Percentiles rank a stretch among this genome's conserved stretches.
phyloP scores from a whole-genome alignment of 1,140 invertebrate genomes.

The Ectropis grisescens region DNA sequence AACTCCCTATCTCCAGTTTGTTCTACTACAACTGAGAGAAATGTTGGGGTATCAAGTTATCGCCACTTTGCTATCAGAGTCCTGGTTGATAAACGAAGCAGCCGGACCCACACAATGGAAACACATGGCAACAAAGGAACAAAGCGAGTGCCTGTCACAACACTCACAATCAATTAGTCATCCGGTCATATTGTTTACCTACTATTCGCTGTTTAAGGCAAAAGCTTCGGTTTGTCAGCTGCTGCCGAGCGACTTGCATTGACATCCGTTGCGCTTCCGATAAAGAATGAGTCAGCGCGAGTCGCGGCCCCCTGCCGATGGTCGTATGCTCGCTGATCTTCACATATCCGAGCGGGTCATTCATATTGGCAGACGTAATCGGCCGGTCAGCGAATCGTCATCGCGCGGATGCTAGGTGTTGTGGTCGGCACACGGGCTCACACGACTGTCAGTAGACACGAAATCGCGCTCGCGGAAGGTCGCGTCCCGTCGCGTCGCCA shows the following conservation, averaged over 20 bases:
- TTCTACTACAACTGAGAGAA: too few species aligned
- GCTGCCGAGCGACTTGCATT: slow-evolving; percentile 32
- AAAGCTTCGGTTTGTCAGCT: slow-evolving; percentile 44
- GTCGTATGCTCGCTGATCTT: slow-evolving; percentile 18
- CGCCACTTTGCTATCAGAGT: slow-evolving; percentile 14
- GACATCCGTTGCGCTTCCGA: slow-evolving; percentile 51
- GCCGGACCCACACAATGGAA: slow-evolving; percentile 8
- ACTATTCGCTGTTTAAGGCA: slow-evolving; percentile 39
- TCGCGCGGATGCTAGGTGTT: slow-evolving; percentile 21
- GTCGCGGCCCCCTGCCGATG: slow-evolving; percentile 3
- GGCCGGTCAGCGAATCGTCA: slow-evolving; percentile 31
- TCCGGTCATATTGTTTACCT: slow-evolving; percentile 28
- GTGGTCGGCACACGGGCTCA: slow-evolving; percentile 13
- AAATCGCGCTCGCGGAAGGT: slow-evolving; percentile 26
- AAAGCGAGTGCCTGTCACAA: slow-evolving; percentile 44
- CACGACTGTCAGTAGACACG: slow-evolving; percentile 21
- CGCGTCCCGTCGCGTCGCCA: slow-evolving; percentile 10
- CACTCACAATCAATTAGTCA: slow-evolving; percentile 54
- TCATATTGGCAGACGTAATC: slow-evolving; percentile 14
- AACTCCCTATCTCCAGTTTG: too few species aligned
- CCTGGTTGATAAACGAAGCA: slow-evolving; percentile 4
- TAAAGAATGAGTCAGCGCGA: slow-evolving; percentile 47
- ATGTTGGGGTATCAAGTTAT: too few species aligned
- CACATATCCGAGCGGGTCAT: slow-evolving; percentile 21
- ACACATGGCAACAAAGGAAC: slow-evolving; percentile 44